Evolutionary conservation across 2,113 vertebrate genomes (phyloP).

Genomic region (Erythrocercus mccallii): DNA sequence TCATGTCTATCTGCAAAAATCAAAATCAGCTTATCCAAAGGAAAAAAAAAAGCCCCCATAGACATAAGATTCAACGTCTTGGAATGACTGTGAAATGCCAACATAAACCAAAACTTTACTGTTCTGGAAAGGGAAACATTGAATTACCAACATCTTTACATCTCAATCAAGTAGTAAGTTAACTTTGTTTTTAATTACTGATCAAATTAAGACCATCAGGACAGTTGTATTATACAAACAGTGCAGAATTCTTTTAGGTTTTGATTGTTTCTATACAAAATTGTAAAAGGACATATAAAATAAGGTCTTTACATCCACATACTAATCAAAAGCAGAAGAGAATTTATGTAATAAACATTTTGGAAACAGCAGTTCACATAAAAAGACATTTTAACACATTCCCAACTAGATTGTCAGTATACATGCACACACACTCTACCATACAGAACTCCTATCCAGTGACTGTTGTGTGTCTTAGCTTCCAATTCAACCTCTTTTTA

Average conservation of each 20-base stretch:
- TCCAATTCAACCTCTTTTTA: background rate
- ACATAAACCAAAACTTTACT: background rate
- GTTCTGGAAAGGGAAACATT: background rate
- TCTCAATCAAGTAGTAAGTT: background rate
- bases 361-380: background rate
- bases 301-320: slow-evolving; percentile 16
- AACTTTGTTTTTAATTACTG: slow-evolving; percentile 41
- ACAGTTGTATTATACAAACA: slow-evolving; percentile 29
- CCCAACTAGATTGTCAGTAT: background rate
- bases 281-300: background rate
- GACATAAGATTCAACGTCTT: background rate
- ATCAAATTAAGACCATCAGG: slow-evolving; percentile 49
- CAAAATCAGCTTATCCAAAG: background rate
- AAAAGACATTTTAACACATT: background rate
- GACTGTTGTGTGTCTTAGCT: background rate
- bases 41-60: rapidly evolving
- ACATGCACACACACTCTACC: rapidly evolving
- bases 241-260: slow-evolving; percentile 5
- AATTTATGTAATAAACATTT: background rate
- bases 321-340: slow-evolving; percentile 36
- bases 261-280: slow-evolving; percentile 9
- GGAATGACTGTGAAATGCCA: background rate
- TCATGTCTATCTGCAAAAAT: background rate
- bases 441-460: background rate
- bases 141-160: background rate